phyloP scores from a whole-genome alignment of 2,113 vertebrate species.

The Heterochromis multidens region DNA sequence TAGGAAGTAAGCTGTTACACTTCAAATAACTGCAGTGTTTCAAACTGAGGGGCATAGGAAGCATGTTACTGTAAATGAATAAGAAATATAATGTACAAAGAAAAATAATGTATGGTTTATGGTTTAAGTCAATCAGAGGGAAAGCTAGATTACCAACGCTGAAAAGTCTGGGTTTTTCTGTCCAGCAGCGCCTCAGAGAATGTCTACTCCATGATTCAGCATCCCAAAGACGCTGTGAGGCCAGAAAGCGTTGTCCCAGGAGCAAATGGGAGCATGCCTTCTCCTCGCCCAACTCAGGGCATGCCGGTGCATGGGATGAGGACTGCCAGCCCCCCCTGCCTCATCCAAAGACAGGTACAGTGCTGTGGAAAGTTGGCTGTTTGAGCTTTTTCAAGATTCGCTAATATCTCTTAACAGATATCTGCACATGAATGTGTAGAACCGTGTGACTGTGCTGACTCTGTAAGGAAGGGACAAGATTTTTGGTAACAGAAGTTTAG shows the following conservation, averaged over 20 bases:
- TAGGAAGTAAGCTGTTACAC: not conserved
- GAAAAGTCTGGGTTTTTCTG: not conserved
- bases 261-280: conserved; percentile 52
- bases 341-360: conserved; percentile 71
- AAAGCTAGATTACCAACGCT: not conserved
- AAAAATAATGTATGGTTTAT: not conserved
- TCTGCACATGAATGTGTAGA: too few species aligned
- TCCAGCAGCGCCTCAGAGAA: conserved; percentile 71
- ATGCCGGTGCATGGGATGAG: conserved; percentile 67
- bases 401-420: not conserved
- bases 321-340: conserved; percentile 61
- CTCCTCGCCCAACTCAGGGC: conserved; percentile 45
- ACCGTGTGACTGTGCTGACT: too few species aligned
- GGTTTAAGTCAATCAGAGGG: not conserved
- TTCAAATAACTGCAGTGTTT: not conserved
- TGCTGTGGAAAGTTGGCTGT: not conserved
- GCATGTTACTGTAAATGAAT: not conserved
- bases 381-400: not conserved
- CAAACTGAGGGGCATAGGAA: not conserved
- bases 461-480: too few species aligned
- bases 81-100: not conserved
- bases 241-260: conserved; percentile 48
- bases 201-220: conserved; percentile 77
- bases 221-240: conserved; percentile 58
- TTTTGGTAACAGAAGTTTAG: too few species aligned